Evolutionary conservation across 1,140 invertebrate genomes (phyloP).

Genomic region (Cheumatopsyche charites): DNA sequence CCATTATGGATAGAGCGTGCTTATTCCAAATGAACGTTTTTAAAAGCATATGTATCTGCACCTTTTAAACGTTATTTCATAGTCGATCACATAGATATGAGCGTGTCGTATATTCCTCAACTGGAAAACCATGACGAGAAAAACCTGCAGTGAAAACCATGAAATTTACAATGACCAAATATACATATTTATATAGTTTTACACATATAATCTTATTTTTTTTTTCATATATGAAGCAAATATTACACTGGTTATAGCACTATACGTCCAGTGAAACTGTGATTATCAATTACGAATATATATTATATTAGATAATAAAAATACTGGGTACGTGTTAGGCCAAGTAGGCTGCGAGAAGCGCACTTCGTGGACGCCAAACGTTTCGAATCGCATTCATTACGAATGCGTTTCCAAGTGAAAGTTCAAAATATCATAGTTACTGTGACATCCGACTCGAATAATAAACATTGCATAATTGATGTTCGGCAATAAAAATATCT

Average conservation of each 20-base stretch:
- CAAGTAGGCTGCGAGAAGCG: not conserved
- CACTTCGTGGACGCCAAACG: not conserved
- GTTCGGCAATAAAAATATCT: no score
- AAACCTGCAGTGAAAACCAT: not conserved
- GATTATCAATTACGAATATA: conserved; percentile 22
- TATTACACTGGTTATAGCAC: conserved; percentile 23
- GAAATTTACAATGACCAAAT: conserved; percentile 23
- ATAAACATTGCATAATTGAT: no score
- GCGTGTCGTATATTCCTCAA: no score
- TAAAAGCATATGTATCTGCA: no score
- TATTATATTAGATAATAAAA: no score
- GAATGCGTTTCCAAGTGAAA: not conserved
- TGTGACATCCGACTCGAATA: not conserved
- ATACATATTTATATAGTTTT: conserved; percentile 7
- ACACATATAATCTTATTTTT: conserved; percentile 17
- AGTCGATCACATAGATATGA: no score
- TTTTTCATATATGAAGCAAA: not conserved
- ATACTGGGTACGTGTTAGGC: conserved; percentile 17
- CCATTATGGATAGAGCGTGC: no score
- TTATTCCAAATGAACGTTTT: no score
- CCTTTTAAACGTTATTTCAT: no score
- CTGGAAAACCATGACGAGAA: no score
- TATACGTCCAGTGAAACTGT: conserved; percentile 17
- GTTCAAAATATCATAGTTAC: conserved; percentile 18
- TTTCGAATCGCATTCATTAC: not conserved